Evolutionary conservation across 2,888 invertebrate species (phyloP).

Genomic region (Eilema caniola): DNA sequence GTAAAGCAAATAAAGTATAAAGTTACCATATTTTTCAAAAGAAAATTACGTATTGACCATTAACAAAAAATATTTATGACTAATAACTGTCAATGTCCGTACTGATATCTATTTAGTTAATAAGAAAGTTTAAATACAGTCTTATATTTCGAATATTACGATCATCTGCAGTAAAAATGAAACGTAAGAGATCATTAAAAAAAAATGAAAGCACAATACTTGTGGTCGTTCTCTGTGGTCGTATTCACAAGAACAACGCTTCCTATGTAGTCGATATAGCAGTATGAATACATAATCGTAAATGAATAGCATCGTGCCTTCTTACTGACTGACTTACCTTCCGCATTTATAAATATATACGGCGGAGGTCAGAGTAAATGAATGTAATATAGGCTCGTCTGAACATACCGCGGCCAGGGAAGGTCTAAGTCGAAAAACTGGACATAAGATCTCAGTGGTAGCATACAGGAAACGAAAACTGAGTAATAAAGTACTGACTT

Average conservation of each 20-base stretch:
- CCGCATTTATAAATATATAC: not conserved
- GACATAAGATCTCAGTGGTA: not conserved
- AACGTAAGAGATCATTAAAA: slow-evolving; percentile 65
- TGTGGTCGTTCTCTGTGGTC: slow-evolving; percentile 38
- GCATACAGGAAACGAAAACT: not conserved
- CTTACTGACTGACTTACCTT: slow-evolving; percentile 10
- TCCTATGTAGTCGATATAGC: slow-evolving; percentile 37
- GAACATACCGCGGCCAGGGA: not conserved
- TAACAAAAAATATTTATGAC: not conserved
- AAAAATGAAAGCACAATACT: slow-evolving; percentile 65
- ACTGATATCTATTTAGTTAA: not conserved
- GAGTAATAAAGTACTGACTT: not conserved
- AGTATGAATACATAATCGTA: slow-evolving; percentile 1
- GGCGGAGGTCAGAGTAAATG: not conserved
- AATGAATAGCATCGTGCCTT: not conserved
- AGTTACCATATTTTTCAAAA: not conserved
- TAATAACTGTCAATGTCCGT: not conserved
- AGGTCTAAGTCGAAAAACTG: not conserved
- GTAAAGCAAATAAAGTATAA: no score
- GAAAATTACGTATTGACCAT: not conserved
- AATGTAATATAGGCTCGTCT: not conserved
- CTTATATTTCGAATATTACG: not conserved
- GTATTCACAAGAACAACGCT: slow-evolving; percentile 23
- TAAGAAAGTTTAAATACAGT: slow-evolving; percentile 1
- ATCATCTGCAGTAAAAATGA: not conserved